Evolutionary conservation across 2,113 vertebrate genomes (phyloP), one percentile per base, ranked within the genome.

Genomic region (Acinonyx jubatus): DNA sequence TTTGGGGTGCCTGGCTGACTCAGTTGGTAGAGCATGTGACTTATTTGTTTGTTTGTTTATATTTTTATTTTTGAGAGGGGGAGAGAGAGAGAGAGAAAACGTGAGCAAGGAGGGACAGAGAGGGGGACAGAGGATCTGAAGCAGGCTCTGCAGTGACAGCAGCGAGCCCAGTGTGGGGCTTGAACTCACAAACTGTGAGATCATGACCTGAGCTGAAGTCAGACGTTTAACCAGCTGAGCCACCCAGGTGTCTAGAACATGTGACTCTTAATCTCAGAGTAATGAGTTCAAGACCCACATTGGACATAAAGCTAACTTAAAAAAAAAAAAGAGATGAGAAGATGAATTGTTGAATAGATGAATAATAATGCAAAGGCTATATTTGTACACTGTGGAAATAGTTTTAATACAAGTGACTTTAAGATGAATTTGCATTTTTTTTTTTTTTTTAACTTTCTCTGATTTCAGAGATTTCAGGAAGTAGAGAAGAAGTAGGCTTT

Each of bases 351-450:
- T 83, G 27, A 90, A 31, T 55, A 71, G 10, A 38, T 41, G 27
- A 65, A 27, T 65, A 89, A 88, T 81, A 55, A 68, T 89, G 21
- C 10, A 68, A 91, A 82, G 33, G 19, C 29, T 50, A 7, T 74
- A 48, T 91, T 63, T 81, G 36, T 87, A 25, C 33, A 66, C 36
- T 61, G 18, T 80, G 55, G 36, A 74, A 74, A 57, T 88, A 1
- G 66, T 82, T 96, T 92, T 81, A 82, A 66, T 71, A 14, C 38
- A 76, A 68, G 38, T 87, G 71, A 87, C 57, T 91, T 94, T 36
- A 71, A 86, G 45, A 25, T 55, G 65, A 63, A 87, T 81, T 91
- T 86, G n/a, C 13, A 45, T 52, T 45, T 80, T 81, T 45, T 80
- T 87, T 36, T 57, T 80, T 38, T 41, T 57, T 57, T 80, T 33